Percentiles rank a stretch among this genome's conserved stretches.
These are phyloP conservation scores for Leptestheria dahalacensis DNA, from an alignment of 1,140 invertebrate species.

Conservation along the genomic window DNA sequence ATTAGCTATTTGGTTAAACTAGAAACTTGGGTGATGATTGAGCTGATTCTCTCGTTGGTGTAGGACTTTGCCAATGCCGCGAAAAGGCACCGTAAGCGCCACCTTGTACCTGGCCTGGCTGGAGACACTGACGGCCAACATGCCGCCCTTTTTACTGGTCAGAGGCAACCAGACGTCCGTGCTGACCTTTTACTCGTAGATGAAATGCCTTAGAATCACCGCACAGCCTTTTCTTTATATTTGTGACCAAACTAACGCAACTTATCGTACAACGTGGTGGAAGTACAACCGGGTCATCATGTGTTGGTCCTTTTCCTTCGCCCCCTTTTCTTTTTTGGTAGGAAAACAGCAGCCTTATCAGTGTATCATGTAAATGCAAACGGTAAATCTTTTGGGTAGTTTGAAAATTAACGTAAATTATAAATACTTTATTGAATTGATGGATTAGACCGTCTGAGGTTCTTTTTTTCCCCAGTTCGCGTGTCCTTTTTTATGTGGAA, in stretches of 20 bases:
- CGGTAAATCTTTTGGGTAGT: too few species aligned
- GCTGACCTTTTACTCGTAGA: slow-evolving; percentile 43
- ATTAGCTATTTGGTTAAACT: too few species aligned
- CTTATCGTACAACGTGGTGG: background rate
- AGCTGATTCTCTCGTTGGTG: background rate
- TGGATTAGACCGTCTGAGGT: too few species aligned
- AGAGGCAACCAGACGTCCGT: slow-evolving; percentile 44
- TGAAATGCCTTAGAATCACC: background rate
- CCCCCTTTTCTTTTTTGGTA: too few species aligned
- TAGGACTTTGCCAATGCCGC: slow-evolving; percentile 40
- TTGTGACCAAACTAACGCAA: too few species aligned
- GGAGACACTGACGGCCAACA: slow-evolving; percentile 36
- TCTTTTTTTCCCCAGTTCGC: too few species aligned
- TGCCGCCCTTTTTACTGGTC: slow-evolving; percentile 42
- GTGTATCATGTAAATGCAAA: too few species aligned
- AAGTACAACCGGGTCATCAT: background rate
- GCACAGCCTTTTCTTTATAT: background rate
- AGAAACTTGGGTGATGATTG: background rate
- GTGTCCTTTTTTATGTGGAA: too few species aligned
- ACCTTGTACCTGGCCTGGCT: slow-evolving; percentile 45
- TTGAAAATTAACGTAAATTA: too few species aligned
- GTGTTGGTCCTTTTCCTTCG: too few species aligned
- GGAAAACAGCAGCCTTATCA: too few species aligned
- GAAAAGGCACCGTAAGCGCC: slow-evolving; percentile 34
- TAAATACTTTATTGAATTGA: too few species aligned